Base-by-base conservation (phyloP, 2,888 invertebrate species). In the Neoscelio sp. region DNA sequence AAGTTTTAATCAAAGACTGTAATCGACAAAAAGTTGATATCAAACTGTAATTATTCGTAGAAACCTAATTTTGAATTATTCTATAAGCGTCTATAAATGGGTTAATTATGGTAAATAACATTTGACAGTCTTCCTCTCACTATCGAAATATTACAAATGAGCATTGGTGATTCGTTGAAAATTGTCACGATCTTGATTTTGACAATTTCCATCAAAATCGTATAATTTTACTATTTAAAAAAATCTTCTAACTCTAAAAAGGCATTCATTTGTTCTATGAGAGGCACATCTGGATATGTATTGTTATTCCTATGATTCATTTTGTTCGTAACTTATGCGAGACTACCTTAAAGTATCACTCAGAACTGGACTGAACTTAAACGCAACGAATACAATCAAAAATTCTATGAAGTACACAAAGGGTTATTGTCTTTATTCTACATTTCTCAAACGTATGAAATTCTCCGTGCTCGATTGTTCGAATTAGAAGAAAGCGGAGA, bases 331-430 rank as follows among this genome's bases (percentile, higher is more conserved):
- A 50, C 54, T 75, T 67, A 75, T 44, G 52, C 78, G 78, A 84
- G 81, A 78, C 81, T 85, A 85, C 78, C 81, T 85, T 83, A 85
- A 85, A 70, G 83, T 89, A 88, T 89, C 88, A 88, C 87, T 87
- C 80, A 78, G 80, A 85, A 85, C 85, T 82, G 83, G 83, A 85
- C 74, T 82, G 82, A 81, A 80, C 71, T 76, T 81, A 75, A 78
- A 78, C 70, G 74, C 74, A 12, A 64, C 62, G 40, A 56, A 15
- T 70, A 67, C 40, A 67, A 52, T 67, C n/a, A 23, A 65, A 74
- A 64, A 40, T 56, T 48, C 48, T 62, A 68, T 48, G 42, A 68
- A 80, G 58, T 64, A 74, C 64, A 42, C 30, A 76, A 54, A 50
- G 26, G 65, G 60, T 78, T 77, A 75, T 70, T 73, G 40, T 60